A percentile compares a stretch with the other conserved stretches of the same genome.
Evolutionary conservation across 2,113 vertebrate species (phyloP).

Genomic region (Aplodontia rufa): DNA sequence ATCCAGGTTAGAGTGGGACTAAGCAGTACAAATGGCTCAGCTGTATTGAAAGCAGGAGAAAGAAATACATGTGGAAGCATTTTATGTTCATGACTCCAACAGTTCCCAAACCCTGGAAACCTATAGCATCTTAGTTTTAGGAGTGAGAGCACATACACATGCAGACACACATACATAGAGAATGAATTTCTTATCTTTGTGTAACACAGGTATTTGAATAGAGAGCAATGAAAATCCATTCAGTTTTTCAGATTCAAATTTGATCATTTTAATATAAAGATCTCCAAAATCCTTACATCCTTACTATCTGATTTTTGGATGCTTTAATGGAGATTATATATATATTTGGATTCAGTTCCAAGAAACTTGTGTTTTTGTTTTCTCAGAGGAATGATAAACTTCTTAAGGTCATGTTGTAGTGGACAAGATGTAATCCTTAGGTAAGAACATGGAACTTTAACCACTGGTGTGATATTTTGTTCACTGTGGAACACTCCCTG

Average conservation of each 20-base stretch:
- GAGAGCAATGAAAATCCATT: not conserved
- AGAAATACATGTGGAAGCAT: not conserved
- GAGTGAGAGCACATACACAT: not conserved
- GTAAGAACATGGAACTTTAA: conserved; percentile 8
- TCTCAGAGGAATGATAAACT: not conserved
- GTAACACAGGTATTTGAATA: not conserved
- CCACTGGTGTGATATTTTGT: not conserved
- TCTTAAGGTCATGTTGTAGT: not conserved
- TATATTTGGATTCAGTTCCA: not conserved
- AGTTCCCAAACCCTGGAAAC: not conserved
- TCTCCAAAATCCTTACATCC: not conserved
- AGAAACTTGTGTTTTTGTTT: not conserved
- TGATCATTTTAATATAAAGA: conserved; percentile 5
- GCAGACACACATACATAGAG: not conserved
- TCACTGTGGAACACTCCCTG: not conserved
- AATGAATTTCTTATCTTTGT: not conserved
- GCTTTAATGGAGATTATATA: not conserved
- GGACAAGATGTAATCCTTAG: not conserved
- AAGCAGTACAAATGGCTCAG: not conserved
- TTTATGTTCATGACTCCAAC: not conserved
- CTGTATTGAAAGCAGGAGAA: not conserved
- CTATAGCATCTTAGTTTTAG: not conserved
- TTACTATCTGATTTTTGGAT: not conserved
- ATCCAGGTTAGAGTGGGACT: not conserved
- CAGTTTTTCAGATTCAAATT: not conserved